Evolutionary conservation across 2,888 invertebrate species (phyloP).

Genomic region (Lamellibrachia columna): DNA sequence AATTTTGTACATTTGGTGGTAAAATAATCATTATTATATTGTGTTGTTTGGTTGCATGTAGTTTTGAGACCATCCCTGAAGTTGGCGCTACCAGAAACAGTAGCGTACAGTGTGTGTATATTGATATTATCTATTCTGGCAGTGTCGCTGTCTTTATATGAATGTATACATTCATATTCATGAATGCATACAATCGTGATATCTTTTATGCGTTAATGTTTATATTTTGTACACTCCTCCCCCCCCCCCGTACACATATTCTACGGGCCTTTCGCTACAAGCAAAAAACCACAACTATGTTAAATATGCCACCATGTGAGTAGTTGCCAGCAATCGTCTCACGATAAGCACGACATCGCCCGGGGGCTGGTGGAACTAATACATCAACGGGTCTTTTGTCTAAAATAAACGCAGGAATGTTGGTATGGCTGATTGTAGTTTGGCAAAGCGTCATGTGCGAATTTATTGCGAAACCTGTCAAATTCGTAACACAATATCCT

Average conservation of each 20-base stretch:
- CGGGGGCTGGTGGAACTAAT: neutral
- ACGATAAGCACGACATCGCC: neutral
- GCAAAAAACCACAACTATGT: neutral
- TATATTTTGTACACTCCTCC: neutral
- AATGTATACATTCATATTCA: neutral
- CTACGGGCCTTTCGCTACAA: neutral
- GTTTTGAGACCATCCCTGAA: neutral
- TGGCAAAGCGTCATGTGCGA: neutral
- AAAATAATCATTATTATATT: neutral
- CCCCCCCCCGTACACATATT: neutral
- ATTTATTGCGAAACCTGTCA: neutral
- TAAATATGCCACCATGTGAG: neutral
- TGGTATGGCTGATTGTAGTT: neutral
- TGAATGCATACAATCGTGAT: neutral
- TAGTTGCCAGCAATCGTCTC: neutral
- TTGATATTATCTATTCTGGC: neutral
- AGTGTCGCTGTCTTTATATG: neutral
- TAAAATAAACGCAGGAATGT: neutral
- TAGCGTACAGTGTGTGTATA: neutral
- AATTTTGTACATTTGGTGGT: neutral
- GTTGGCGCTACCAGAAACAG: neutral
- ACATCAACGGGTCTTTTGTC: neutral
- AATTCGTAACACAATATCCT: neutral
- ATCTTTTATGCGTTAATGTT: neutral
- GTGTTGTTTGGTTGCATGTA: too few relatives aligned